A percentile compares a stretch with the other conserved stretches of the same genome.
These are phyloP conservation scores for Scopus umbretta DNA, from an alignment of 2,113 vertebrate species.

Conservation along the genomic window DNA sequence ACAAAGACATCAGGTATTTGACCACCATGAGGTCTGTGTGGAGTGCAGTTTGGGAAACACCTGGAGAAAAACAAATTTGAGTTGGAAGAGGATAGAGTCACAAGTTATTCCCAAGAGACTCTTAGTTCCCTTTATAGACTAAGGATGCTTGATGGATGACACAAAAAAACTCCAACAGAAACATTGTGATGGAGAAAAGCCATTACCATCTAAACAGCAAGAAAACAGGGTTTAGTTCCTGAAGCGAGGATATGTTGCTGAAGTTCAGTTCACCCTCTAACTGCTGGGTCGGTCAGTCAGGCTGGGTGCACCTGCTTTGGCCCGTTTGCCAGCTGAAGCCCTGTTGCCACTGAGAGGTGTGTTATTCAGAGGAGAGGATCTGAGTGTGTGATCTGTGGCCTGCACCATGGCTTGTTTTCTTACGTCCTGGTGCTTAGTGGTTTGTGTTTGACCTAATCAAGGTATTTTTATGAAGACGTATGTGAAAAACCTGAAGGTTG, in stretches of 20 bases:
- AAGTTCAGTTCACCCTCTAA: not conserved
- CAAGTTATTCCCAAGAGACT: not conserved
- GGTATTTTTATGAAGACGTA: not conserved
- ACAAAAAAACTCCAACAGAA: not conserved
- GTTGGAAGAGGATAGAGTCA: not conserved
- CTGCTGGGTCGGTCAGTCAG: rapidly evolving
- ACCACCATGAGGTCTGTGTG: not conserved
- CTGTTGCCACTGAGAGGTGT: rapidly evolving
- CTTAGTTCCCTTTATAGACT: not conserved
- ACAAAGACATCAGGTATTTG: not conserved
- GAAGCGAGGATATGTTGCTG: not conserved
- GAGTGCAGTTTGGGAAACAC: not conserved
- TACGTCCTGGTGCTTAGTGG: not conserved
- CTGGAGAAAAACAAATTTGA: not conserved
- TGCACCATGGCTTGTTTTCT: not conserved
- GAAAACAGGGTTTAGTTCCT: not conserved
- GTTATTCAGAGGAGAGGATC: not conserved
- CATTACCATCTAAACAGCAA: not conserved
- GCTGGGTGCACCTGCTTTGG: not conserved
- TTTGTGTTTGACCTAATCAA: not conserved
- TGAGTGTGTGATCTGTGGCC: not conserved
- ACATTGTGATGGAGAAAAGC: not conserved
- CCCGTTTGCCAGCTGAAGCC: not conserved
- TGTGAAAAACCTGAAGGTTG: not conserved
- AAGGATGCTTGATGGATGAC: not conserved